Evolutionary conservation across 2,888 invertebrate genomes (phyloP), one percentile per base, ranked within the genome.

Genomic region (Invenusta paracnida): DNA sequence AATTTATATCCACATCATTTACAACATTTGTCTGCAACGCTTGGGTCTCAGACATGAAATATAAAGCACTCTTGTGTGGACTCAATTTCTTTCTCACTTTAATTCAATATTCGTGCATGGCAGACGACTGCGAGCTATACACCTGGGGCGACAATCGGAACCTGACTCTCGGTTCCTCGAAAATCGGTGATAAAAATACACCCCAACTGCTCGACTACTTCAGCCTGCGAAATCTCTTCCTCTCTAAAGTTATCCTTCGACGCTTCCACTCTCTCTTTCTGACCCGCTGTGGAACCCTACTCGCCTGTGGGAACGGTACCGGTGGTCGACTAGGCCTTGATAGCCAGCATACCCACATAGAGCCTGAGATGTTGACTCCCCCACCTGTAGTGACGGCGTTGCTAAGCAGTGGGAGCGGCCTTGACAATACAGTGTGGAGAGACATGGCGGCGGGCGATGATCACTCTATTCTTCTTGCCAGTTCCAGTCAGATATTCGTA

Each of bases 81-180:
- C n/a, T n/a, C n/a, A n/a, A n/a, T n/a, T n/a, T n/a, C n/a, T n/a
- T n/a, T n/a, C n/a, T n/a, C n/a, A n/a, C n/a, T n/a, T n/a, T n/a
- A n/a, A n/a, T n/a, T n/a, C n/a, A n/a, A n/a, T n/a, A n/a, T n/a
- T n/a, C n/a, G n/a, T n/a, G n/a, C n/a, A n/a, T n/a, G n/a, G n/a
- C 48, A 91, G 92, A 90, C 87, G 93, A 93, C 0, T 93, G 93
- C 88, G 95, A 95, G 89, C 93, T 94, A 0, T 95, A 95, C 88
- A 94, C 94, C 0, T 96, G 96, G 95, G 96, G 96, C 11, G 94
- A 93, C 66, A 96, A 96, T 91, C 93, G 94, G 67, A 96, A 96
- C 91, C 95, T 95, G 90, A 95, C 95, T 0, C 93, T 96, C 5
- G 96, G 96, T 0, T 23, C 5, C 23, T 73, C 73, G 5, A 2